phyloP scores from a whole-genome alignment of 1,140 invertebrate genomes.

The Ooceraea biroi region DNA sequence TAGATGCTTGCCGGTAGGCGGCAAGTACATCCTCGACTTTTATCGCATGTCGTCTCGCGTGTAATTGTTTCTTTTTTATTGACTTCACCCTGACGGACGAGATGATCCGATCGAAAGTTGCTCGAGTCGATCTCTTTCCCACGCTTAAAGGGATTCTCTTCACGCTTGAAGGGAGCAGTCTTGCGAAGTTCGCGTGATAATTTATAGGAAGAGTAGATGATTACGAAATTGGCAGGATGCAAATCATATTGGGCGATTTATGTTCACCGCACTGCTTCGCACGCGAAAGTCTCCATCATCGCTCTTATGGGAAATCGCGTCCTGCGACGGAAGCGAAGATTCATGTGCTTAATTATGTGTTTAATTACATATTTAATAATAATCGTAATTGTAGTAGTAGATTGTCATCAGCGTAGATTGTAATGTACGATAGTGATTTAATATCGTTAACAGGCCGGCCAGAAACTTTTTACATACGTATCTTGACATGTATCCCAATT shows the following conservation, averaged over 20 bases:
- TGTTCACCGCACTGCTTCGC: neutral
- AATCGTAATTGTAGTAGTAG: too few species aligned
- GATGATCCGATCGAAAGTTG: neutral
- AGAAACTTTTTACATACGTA: neutral
- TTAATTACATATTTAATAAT: too few species aligned
- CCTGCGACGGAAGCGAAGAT: neutral
- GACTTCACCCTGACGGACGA: neutral
- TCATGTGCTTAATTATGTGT: too few species aligned
- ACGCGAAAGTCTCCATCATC: neutral
- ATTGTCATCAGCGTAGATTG: too few species aligned
- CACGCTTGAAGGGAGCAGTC: too few species aligned
- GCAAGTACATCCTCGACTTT: slow-evolving; percentile 15
- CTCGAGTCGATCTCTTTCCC: too few species aligned
- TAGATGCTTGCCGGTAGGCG: neutral
- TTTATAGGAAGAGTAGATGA: neutral
- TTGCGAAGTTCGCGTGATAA: slow-evolving; percentile 12
- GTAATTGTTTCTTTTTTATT: slow-evolving; percentile 5
- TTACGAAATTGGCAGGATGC: neutral
- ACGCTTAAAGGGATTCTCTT: too few species aligned
- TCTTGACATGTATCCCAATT: neutral
- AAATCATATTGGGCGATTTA: neutral
- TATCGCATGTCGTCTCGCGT: slow-evolving; percentile 13
- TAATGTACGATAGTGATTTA: neutral
- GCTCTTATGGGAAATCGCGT: neutral
- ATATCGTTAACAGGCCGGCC: neutral